A percentile compares a stretch with the other conserved stretches of the same genome.
phyloP scores from a whole-genome alignment of 2,113 vertebrate species.

The Lethenteron reissneri region DNA sequence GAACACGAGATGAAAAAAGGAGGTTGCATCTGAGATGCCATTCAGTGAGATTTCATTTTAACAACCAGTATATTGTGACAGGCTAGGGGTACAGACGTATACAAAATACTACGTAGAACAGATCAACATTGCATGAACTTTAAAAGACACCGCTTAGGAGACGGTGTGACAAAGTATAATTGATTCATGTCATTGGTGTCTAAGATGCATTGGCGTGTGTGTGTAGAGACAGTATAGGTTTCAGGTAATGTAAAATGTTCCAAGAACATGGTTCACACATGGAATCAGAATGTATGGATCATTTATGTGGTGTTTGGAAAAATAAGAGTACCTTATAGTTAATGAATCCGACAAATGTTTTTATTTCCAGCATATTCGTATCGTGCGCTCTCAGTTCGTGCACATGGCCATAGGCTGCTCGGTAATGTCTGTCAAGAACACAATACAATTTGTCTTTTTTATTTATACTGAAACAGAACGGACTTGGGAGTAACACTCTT shows the following conservation, averaged over 20 bases:
- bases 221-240: not conserved
- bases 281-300: not conserved
- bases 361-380: constrained; percentile 94
- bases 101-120: not conserved
- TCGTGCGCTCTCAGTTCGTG: constrained; percentile 85
- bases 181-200: not conserved
- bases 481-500: no score
- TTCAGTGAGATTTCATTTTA: no score
- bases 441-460: not conserved
- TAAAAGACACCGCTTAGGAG: no score
- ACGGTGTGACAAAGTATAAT: not conserved
- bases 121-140: not conserved
- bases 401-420: constrained; percentile 68
- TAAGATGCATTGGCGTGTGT: not conserved
- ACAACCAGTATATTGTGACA: no score
- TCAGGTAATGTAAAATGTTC: not conserved
- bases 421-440: constrained; percentile 51
- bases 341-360: constrained; percentile 92
- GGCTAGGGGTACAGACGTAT: no score
- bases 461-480: no score
- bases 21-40: no score
- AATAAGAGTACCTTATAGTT: constrained; percentile 67
- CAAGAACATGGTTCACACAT: not conserved
- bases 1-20: no score
- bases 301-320: not conserved